phyloP scores from a whole-genome alignment of 2,797 vertebrate genomes.

The Distichodus sexfasciatus region DNA sequence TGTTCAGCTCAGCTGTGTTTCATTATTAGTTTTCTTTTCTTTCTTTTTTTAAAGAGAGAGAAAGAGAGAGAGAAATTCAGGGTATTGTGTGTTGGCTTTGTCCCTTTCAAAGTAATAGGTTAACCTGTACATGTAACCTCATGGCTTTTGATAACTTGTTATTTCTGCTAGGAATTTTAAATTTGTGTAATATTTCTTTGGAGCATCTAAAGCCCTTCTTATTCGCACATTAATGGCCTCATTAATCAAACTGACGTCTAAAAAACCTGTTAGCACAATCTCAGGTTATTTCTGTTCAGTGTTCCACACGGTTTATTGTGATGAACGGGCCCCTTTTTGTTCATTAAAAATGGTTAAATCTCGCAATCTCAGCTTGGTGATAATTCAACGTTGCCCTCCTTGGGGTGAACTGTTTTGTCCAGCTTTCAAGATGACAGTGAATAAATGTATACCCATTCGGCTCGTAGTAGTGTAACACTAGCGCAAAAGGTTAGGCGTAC shows the following conservation, averaged over 20 bases:
- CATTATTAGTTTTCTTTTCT: too few relatives aligned
- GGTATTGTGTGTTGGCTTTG: background rate
- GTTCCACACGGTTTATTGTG: constrained; percentile 53
- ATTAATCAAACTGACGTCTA: constrained; percentile 69
- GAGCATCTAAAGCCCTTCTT: constrained; percentile 45
- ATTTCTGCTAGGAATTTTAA: constrained; percentile 35
- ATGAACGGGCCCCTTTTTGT: constrained; percentile 56
- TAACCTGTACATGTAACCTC: constrained; percentile 6
- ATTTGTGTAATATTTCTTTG: constrained; percentile 33
- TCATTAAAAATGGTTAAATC: constrained; percentile 56
- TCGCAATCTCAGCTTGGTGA: too few relatives aligned
- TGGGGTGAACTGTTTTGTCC: too few relatives aligned
- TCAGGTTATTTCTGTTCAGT: constrained; percentile 48
- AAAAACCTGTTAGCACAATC: constrained; percentile 44
- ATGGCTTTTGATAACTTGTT: constrained; percentile 32
- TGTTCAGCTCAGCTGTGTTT: background rate
- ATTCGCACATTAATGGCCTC: constrained; percentile 60
- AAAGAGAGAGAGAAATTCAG: too few relatives aligned
- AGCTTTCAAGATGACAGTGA: too few relatives aligned
- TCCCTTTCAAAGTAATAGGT: background rate
- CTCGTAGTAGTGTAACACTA: too few relatives aligned
- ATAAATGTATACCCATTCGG: too few relatives aligned
- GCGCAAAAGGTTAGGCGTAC: too few relatives aligned
- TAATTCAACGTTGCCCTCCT: too few relatives aligned
- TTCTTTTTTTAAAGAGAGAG: too few relatives aligned